Base-by-base conservation (phyloP, 2,113 vertebrate species). In the Cyanoderma ruficeps region DNA sequence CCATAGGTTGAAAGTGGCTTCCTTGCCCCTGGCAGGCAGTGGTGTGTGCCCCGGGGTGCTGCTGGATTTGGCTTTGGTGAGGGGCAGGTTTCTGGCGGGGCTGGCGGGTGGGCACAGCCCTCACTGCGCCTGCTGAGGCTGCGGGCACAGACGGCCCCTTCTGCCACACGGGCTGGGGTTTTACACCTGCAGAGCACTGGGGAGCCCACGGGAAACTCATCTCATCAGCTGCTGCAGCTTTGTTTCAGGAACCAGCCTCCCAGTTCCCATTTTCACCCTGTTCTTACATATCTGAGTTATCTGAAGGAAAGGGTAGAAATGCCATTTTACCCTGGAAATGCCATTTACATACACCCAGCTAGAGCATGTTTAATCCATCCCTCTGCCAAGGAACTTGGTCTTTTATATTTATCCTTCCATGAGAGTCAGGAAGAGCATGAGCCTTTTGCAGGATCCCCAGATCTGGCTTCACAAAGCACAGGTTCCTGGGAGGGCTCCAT, bases 21-120 rank as follows among this genome's bases (percentile, higher is more conserved):
- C 28, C 28, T 60, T 37, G 5, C 6, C n/a, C 14, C 18, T 56
- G 49, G 19, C 52, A 8, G 5, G 33, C 4, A 71, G 13, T 2
- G 18, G 12, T 24, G 37, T 3, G 14, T 53, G 31, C n/a, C 50
- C 31, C 0, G 0, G 17, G 35, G 65, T 1, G 3, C 57, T 39
- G 57, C 59, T 67, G 90, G 37, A 2, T 75, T 37, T 46, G 52
- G 52, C 39, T 46, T 7, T 28, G 68, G 35, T 16, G 27, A 68
- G 35, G 35, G 1, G 1, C 44, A 60, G 10, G 28, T n/a, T 83
- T 59, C 33, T 30, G 30, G 11, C 0, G 1, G 27, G 50, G 52
- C 49, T 39, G 57, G 41, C 0, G 0, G 33, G 7, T 24, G 44
- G 55, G 15, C 33, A 11, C 31, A 31, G 47, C 37, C 56, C 3